Evolutionary conservation across 2,113 vertebrate genomes (phyloP).

Genomic region (Eubucco bourcierii): DNA sequence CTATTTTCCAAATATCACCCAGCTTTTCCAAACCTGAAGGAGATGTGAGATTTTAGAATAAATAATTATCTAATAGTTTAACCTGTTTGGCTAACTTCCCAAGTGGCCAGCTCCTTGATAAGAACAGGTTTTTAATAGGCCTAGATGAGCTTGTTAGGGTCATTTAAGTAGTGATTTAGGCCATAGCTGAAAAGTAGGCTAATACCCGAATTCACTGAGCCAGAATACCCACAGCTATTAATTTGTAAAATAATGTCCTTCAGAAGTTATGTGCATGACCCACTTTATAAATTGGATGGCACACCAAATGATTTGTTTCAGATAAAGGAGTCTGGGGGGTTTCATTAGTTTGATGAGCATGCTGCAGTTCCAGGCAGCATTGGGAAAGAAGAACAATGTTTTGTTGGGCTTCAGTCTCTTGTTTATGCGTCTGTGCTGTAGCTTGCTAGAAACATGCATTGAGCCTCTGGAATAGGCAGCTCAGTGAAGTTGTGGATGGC

Average conservation of each 20-base stretch:
- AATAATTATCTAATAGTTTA: conserved; percentile 20
- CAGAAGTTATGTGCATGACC: conserved; percentile 5
- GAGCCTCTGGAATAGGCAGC: no score
- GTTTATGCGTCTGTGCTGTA: background rate
- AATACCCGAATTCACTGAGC: background rate
- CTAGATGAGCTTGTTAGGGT: background rate
- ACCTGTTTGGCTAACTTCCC: conserved; percentile 35
- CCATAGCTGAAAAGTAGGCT: conserved; percentile 33
- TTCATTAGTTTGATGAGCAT: background rate
- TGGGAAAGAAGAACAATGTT: background rate
- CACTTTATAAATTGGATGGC: conserved; percentile 3
- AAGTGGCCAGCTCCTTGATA: background rate
- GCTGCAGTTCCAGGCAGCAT: background rate
- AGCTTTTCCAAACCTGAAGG: accelerated
- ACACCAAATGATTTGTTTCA: background rate
- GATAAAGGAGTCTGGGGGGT: background rate
- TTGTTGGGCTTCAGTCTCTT: background rate
- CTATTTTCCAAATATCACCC: background rate
- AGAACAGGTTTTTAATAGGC: conserved; percentile 24
- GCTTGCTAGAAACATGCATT: background rate
- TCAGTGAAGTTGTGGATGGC: no score
- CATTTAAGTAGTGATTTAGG: background rate
- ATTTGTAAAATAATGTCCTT: conserved; percentile 21
- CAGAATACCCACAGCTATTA: conserved; percentile 41
- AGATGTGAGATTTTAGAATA: background rate